Percentiles rank a stretch among this genome's conserved stretches.
Evolutionary conservation across 1,140 invertebrate genomes (phyloP).

Genomic region (Meloidogyne hapla): DNA sequence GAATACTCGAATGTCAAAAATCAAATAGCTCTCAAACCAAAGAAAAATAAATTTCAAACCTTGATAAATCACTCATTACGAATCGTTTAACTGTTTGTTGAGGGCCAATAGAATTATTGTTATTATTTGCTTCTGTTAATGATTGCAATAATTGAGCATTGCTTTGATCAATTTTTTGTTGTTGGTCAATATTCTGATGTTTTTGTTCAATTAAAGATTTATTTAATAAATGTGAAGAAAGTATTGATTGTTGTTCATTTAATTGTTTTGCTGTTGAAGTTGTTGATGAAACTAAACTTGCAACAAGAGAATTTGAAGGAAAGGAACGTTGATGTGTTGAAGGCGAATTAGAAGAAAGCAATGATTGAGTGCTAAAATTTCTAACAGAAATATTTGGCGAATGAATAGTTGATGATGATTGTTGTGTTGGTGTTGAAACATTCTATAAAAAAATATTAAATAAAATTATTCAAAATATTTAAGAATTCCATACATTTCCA

Average conservation of each 20-base stretch:
- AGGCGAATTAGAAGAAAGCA: not conserved
- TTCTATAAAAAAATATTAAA: not conserved
- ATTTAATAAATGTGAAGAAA: constrained; percentile 7
- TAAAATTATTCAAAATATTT: not conserved
- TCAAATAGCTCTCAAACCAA: not conserved
- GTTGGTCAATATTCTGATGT: not conserved
- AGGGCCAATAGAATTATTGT: not conserved
- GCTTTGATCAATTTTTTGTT: not conserved
- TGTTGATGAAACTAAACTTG: not conserved
- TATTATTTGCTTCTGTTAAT: not conserved
- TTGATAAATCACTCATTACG: constrained; percentile 20
- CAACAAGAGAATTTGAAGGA: constrained; percentile 4
- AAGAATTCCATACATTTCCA: not conserved
- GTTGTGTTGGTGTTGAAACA: not conserved
- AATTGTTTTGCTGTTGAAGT: not conserved
- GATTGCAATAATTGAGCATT: not conserved
- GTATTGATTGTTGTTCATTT: not conserved
- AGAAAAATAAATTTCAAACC: constrained; percentile 3
- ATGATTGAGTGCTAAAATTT: not conserved
- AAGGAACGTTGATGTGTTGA: not conserved
- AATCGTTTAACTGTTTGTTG: not conserved
- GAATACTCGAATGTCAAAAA: too few relatives aligned
- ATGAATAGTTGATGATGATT: not conserved
- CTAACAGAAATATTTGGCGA: not conserved
- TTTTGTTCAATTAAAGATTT: not conserved